Evolutionary conservation across 2,888 invertebrate genomes (phyloP), one percentile per base, ranked within the genome.

Genomic region (Tillus elongatus): DNA sequence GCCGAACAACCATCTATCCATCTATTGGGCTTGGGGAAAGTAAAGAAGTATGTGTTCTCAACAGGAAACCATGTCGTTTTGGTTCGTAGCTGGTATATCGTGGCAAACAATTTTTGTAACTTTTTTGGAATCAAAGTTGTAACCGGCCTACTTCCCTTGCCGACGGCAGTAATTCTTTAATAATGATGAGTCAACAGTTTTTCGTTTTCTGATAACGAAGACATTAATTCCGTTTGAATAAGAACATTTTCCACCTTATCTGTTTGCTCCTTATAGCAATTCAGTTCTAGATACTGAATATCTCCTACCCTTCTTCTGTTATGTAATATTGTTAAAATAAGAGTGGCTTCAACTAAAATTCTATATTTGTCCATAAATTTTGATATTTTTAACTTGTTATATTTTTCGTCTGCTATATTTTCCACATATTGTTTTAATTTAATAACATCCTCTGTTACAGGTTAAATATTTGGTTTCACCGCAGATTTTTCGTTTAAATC

Each of bases 1-100:
- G 40, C 43, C 14, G 40, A 36, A 15, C 44, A 45, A 11, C 45
- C 48, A 33, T 44, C 33, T 14, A 45, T 36, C 45, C 45, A 47
- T 13, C 13, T 9, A 15, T 12, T 19, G 4, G 45, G 34, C 4
- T 42, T 37, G 6, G 40, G 41, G 36, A 43, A 44, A 6, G 45
- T 36, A 40, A 44, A 47, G 32, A 43, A 39, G 42, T 49, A 44
- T 1, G 19, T 11, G 33, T 45, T 45, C 2, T 40, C 19, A 27
- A 12, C 4, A 32, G 37, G 13, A 39, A 33, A 38, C 40, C 36
- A 40, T 15, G 27, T 10, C n/a, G n/a, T 10, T 16, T 31, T 12
- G 10, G 13, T 37, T 35, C 44, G 35, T 15, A 42, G 10, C 8
- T 35, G 33, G n/a, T 30, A 32, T 19, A 47, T 24, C 28, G 41